These are phyloP conservation scores for Machaerirhynchus nigripectus DNA, from an alignment of 2,113 vertebrate species.

Conservation along the genomic window DNA sequence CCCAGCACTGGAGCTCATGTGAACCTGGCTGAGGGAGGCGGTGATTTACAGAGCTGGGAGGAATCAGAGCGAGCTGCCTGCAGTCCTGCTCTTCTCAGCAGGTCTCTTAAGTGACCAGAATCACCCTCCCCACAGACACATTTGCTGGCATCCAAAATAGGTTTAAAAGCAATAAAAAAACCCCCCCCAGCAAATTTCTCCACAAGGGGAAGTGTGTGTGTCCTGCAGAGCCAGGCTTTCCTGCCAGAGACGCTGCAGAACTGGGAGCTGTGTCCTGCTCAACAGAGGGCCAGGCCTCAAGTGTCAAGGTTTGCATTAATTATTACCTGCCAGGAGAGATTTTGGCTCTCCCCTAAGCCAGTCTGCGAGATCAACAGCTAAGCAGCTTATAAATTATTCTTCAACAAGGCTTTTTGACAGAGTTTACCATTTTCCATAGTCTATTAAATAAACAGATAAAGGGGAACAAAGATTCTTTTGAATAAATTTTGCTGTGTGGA, in stretches of 20 bases:
- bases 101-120: not conserved
- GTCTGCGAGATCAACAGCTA: not conserved
- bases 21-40: not conserved
- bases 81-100: not conserved
- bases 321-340: constrained; percentile 19
- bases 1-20: not conserved
- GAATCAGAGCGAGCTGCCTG: not conserved
- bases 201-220: not conserved
- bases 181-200: not conserved
- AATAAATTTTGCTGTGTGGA: not conserved
- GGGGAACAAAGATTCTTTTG: not conserved
- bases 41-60: not conserved
- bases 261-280: not conserved
- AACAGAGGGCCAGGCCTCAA: not conserved
- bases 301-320: not conserved
- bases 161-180: not conserved
- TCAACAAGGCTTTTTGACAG: not conserved
- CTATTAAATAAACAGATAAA: constrained; percentile 16
- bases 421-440: not conserved
- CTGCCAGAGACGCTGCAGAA: not conserved
- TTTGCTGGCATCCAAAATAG: not conserved
- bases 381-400: constrained; percentile 13
- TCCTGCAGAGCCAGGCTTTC: not conserved
- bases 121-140: not conserved
- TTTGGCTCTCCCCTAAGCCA: not conserved